Conservation (phyloP, 2,113 vertebrate genomes). For the Hippolais icterina region DNA sequence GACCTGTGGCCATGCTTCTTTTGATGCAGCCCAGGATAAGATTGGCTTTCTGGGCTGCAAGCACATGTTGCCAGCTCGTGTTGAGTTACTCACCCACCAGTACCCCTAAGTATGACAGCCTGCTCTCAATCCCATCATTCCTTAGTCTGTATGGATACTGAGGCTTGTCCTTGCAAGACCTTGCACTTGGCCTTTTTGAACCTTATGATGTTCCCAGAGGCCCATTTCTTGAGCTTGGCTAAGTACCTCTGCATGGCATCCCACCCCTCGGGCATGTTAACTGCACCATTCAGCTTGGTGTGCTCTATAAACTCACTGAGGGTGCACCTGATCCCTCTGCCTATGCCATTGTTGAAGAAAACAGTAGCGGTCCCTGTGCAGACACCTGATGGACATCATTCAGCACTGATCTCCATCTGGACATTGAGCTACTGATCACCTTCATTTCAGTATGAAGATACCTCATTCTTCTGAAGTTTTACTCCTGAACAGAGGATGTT, state of each 20-base stretch:
- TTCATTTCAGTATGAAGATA: neutral
- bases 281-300: neutral
- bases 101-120: neutral
- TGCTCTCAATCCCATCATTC: neutral
- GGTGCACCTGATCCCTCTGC: neutral
- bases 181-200: neutral
- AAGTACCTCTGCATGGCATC: rapidly evolving
- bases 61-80: rapidly evolving
- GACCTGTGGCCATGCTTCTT: neutral
- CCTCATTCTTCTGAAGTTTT: neutral
- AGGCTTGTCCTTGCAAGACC: neutral
- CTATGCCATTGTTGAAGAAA: neutral
- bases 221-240: neutral
- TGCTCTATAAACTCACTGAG: neutral
- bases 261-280: rapidly evolving
- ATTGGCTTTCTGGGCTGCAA: neutral
- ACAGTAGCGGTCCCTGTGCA: neutral
- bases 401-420: neutral
- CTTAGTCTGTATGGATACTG: too few relatives aligned
- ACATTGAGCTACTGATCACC: neutral
- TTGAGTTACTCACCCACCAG: neutral
- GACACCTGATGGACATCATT: neutral
- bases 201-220: too few relatives aligned
- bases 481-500: slow-evolving; percentile 1
- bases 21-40: neutral